phyloP scores from a whole-genome alignment of 1,140 invertebrate species.

The Drosophila parabipectinata region DNA sequence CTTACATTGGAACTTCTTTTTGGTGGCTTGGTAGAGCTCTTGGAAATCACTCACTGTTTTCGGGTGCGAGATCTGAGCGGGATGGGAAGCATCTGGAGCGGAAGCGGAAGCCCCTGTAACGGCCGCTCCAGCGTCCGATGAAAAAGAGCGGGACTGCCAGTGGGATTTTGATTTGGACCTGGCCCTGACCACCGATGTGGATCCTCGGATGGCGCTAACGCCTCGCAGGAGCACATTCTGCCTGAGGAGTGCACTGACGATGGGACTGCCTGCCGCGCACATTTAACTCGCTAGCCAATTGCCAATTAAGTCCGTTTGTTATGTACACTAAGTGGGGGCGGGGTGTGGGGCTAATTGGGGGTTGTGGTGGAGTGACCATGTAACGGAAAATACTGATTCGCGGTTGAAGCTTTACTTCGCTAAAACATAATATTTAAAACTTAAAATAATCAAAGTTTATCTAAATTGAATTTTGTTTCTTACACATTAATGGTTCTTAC shows the following conservation, averaged over 20 bases:
- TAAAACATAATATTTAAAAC: not conserved
- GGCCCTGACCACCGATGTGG: constrained; percentile 1
- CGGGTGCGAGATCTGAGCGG: constrained; percentile 28
- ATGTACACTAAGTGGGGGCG: constrained; percentile 58
- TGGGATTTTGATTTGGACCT: constrained; percentile 9
- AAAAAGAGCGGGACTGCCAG: constrained; percentile 35
- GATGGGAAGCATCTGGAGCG: constrained; percentile 5
- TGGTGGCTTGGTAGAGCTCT: constrained; percentile 83
- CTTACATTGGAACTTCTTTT: constrained; percentile 85
- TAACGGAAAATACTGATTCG: constrained; percentile 16
- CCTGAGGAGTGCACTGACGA: constrained; percentile 51
- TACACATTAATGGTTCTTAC: too few species aligned
- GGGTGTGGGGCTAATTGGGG: constrained; percentile 32
- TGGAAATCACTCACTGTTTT: constrained; percentile 78
- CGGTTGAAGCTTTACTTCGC: not conserved
- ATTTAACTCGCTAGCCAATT: constrained; percentile 66
- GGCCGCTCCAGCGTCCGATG: constrained; percentile 46
- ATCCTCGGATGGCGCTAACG: constrained; percentile 15
- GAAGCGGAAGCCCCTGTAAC: constrained; percentile 39
- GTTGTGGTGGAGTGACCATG: constrained; percentile 7
- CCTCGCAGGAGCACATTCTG: constrained; percentile 55
- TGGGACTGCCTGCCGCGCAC: constrained; percentile 61
- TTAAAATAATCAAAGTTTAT: not conserved
- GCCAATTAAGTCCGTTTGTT: constrained; percentile 60
- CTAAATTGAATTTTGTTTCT: too few species aligned